Conservation (phyloP, 2,888 invertebrate genomes). For the Epinotia brunnichana region DNA sequence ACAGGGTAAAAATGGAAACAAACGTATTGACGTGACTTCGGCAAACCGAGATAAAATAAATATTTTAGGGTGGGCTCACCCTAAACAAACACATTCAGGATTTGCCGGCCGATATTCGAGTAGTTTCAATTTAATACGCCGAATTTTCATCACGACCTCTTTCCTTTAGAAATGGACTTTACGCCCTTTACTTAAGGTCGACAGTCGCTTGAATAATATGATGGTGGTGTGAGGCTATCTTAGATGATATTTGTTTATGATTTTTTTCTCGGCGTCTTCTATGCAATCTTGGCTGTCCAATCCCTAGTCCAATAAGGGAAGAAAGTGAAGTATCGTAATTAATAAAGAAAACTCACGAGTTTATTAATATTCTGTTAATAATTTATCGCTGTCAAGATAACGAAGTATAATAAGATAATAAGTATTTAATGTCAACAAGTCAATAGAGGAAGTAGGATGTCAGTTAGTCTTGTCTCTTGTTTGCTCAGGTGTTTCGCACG, state of each 20-base stretch:
- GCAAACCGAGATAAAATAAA: slow-evolving; percentile 84
- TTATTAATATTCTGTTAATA: slow-evolving; percentile 2
- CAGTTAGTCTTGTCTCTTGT: slow-evolving; percentile 37
- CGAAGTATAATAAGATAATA: slow-evolving; percentile 15
- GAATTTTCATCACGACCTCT: slow-evolving; percentile 74
- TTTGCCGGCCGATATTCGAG: slow-evolving; percentile 82
- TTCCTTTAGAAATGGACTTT: slow-evolving; percentile 61
- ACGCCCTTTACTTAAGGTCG: slow-evolving; percentile 51
- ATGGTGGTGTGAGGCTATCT: slow-evolving; percentile 57
- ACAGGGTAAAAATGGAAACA: slow-evolving; percentile 77
- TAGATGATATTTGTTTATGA: slow-evolving; percentile 66
- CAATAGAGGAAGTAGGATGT: slow-evolving; percentile 34
- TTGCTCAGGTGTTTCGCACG: slow-evolving; percentile 38
- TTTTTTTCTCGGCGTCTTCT: slow-evolving; percentile 58
- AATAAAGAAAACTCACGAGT: slow-evolving; percentile 8
- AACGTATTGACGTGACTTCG: slow-evolving; percentile 81
- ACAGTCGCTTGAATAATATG: slow-evolving; percentile 49
- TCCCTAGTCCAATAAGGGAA: slow-evolving; percentile 24
- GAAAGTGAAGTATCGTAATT: slow-evolving; percentile 19
- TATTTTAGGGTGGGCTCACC: slow-evolving; percentile 83
- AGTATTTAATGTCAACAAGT: slow-evolving; percentile 19
- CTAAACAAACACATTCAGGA: slow-evolving; percentile 82
- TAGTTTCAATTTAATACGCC: slow-evolving; percentile 83
- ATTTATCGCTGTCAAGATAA: slow-evolving; percentile 14
- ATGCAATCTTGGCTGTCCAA: slow-evolving; percentile 55